Conservation (phyloP, 2,888 invertebrate species). For the Periphyllus acericola region DNA sequence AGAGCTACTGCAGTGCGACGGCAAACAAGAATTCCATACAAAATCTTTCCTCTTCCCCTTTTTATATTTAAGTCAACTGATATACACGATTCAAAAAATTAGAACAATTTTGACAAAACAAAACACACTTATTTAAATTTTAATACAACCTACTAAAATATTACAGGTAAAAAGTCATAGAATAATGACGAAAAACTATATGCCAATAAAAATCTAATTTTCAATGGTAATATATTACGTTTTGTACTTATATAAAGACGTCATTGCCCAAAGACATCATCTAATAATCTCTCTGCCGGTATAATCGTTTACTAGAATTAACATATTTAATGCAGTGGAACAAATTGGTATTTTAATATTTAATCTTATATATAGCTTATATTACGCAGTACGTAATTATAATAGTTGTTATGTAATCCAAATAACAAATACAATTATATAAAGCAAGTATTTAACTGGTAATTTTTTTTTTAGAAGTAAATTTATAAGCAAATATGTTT, state of each 20-base stretch:
- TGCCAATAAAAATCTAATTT: background rate
- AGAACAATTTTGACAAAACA: background rate
- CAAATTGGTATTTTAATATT: background rate
- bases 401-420: background rate
- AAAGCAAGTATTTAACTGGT: background rate
- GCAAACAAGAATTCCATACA: conserved; percentile 20
- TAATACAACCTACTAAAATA: background rate
- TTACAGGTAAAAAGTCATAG: background rate
- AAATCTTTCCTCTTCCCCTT: background rate
- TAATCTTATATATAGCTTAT: background rate
- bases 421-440: conserved; percentile 14
- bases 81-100: background rate
- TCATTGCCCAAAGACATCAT: background rate
- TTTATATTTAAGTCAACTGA: background rate
- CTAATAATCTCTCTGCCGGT: no score
- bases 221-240: background rate
- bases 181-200: background rate
- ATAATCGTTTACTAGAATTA: background rate
- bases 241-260: background rate
- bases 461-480: background rate
- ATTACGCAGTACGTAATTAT: conserved; percentile 19
- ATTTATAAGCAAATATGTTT: background rate
- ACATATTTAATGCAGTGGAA: conserved; percentile 22
- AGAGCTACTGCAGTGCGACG: conserved; percentile 20
- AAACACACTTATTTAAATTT: no score